A percentile compares a stretch with the other conserved stretches of the same genome.
Conservation (phyloP, 1,140 invertebrate species). For the Eriosoma lanigerum region DNA sequence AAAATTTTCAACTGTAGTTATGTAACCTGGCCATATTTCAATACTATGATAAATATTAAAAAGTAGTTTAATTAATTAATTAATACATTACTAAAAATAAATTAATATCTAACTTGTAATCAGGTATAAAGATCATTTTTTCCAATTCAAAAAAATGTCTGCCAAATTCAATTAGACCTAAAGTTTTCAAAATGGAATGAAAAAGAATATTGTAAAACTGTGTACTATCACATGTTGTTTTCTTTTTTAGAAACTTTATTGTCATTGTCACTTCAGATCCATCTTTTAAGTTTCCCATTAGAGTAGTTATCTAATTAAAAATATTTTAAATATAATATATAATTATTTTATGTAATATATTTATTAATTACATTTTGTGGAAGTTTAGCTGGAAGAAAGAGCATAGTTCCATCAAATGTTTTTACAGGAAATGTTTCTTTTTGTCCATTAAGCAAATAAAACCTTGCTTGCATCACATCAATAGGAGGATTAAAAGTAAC, state of each 20-base stretch:
- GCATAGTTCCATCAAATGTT: conserved; percentile 65
- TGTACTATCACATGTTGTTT: conserved; percentile 69
- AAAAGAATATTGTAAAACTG: conserved; percentile 86
- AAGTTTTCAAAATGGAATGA: conserved; percentile 73
- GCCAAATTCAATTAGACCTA: conserved; percentile 76
- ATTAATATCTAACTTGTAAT: conserved; percentile 63
- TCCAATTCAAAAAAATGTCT: conserved; percentile 76
- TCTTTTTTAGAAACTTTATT: conserved; percentile 69
- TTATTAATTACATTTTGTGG: conserved; percentile 59
- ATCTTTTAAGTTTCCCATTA: not conserved
- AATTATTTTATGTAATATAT: not conserved
- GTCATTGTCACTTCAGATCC: conserved; percentile 28
- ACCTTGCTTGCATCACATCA: conserved; percentile 69
- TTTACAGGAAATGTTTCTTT: conserved; percentile 60
- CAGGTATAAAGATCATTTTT: conserved; percentile 69
- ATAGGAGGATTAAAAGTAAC: conserved; percentile 71
- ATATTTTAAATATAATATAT: not conserved
- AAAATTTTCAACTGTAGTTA: conserved; percentile 79
- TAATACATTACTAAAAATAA: not conserved
- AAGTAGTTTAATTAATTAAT: not conserved
- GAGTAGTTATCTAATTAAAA: not conserved
- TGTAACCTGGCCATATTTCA: conserved; percentile 89
- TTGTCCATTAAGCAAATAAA: conserved; percentile 69
- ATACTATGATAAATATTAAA: conserved; percentile 60
- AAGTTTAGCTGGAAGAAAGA: conserved; percentile 65